Evolutionary conservation across 2,797 vertebrate species (phyloP), one percentile per base, ranked within the genome.

Genomic region (Aselliscus stoliczkanus): DNA sequence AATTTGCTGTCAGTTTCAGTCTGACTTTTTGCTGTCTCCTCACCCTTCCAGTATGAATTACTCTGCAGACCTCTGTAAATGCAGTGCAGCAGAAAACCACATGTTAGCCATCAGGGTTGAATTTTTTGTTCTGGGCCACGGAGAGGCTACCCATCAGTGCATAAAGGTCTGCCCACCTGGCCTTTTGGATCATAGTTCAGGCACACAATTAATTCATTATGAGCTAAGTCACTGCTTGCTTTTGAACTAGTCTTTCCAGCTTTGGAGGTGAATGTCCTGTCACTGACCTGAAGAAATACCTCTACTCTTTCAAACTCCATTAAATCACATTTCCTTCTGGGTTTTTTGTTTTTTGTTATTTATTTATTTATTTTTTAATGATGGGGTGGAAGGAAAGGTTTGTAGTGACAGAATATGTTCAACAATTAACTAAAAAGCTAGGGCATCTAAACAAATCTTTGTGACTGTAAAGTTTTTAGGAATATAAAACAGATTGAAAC

Each of bases 191-290:
- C 98, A 99, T 95, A 99, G 98, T 98, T 99, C 98, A 99, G 98
- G 98, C 98, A 98, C 98, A 99, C 98, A 99, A 98, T 99, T 98
- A 98, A 99, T 99, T 99, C 98, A 99, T 99, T 99, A 98, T 99
- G 98, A 98, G 95, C 91, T 97, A 97, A 98, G 97, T 97, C 98
- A 97, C 97, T 97, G 98, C 98, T 98, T 97, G 98, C 98, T 98
- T 98, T 98, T 98, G 98, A 98, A 98, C 97, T 98, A 94, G 95
- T 97, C 97, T 97, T 98, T 97, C 96, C 97, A 97, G 94, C 84
- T 90, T 97, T 97, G 96, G 97, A 97, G 98, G 98, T 98, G 96
- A 98, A 98, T 98, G 98, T 99, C 98, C 98, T 98, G 97, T 90
- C 98, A 98, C 96, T 99, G 98, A 99, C 98, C 98, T 99, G 98